Evolutionary conservation across 35 echinoderm and acorn worm species (phyloP).

Genomic region (Lytechinus variegatus): DNA sequence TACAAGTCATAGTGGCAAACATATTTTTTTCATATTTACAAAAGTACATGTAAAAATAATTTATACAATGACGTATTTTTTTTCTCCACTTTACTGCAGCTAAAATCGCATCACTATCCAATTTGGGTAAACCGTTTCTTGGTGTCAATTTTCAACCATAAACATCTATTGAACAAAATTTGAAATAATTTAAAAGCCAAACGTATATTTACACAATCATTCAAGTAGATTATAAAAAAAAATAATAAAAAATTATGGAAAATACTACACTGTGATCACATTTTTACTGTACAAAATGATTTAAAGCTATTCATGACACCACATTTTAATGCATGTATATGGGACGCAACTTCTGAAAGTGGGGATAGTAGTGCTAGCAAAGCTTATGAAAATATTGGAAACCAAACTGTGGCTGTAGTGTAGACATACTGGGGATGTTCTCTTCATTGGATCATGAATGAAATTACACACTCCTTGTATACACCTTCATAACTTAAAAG

Average conservation of each 20-base stretch:
- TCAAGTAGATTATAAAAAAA: neutral
- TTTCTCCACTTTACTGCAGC: neutral
- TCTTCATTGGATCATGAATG: no score
- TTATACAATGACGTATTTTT: constrained; percentile 1
- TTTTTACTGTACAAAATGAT: neutral
- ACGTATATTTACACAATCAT: constrained; percentile 32
- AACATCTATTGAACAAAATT: neutral
- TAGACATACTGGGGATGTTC: no score
- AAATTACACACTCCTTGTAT: no score
- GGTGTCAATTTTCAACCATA: neutral
- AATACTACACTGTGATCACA: neutral
- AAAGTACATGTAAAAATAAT: constrained; percentile 51
- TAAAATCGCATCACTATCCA: neutral
- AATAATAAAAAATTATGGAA: neutral
- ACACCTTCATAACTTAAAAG: no score
- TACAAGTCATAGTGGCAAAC: constrained; percentile 67
- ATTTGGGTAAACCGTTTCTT: neutral
- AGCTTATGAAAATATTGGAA: no score
- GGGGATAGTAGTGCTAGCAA: no score
- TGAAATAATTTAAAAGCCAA: constrained; percentile 36
- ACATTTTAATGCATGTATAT: no score
- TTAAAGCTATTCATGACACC: neutral
- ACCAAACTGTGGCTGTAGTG: no score
- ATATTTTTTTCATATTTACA: constrained; percentile 37
- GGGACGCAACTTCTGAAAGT: no score